phyloP scores from a whole-genome alignment of 1,140 invertebrate genomes.

The Charaxes varanes region DNA sequence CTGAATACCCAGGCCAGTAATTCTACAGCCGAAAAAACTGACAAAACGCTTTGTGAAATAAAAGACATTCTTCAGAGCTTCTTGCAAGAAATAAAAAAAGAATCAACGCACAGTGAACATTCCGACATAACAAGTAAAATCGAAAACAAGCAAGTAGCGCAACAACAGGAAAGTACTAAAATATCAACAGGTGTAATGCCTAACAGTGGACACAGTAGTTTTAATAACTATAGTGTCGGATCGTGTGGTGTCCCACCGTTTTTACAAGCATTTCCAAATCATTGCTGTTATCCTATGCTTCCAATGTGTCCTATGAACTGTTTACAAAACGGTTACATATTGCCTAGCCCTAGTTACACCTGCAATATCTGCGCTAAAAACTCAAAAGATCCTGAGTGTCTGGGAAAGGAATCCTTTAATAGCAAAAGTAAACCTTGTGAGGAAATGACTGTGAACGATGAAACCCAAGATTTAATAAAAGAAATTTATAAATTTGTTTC shows the following conservation, averaged over 20 bases:
- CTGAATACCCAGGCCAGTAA: conserved; percentile 42
- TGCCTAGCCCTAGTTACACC: conserved; percentile 43
- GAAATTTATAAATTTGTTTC: conserved; percentile 57
- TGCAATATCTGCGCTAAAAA: conserved; percentile 32
- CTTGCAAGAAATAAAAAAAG: conserved; percentile 55
- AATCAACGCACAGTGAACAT: conserved; percentile 36
- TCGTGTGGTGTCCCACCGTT: conserved; percentile 26
- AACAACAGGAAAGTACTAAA: conserved; percentile 20
- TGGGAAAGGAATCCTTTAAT: conserved; percentile 10
- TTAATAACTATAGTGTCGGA: conserved; percentile 26
- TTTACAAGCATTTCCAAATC: conserved; percentile 35
- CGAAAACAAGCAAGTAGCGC: conserved; percentile 14
- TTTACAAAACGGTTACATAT: conserved; percentile 38
- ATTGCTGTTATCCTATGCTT: conserved; percentile 53
- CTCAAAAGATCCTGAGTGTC: conserved; percentile 28
- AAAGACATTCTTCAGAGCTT: conserved; percentile 61
- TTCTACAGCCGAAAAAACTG: conserved; percentile 38
- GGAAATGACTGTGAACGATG: conserved; percentile 21
- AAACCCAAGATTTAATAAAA: conserved; percentile 56
- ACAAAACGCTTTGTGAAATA: conserved; percentile 55
- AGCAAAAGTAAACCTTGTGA: conserved; percentile 14
- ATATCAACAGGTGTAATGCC: conserved; percentile 17
- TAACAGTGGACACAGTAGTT: conserved; percentile 28
- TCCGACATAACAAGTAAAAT: conserved; percentile 24
- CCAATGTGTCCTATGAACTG: conserved; percentile 53